Base-by-base conservation (phyloP, 2,113 vertebrate species). In the Leiothrix lutea region DNA sequence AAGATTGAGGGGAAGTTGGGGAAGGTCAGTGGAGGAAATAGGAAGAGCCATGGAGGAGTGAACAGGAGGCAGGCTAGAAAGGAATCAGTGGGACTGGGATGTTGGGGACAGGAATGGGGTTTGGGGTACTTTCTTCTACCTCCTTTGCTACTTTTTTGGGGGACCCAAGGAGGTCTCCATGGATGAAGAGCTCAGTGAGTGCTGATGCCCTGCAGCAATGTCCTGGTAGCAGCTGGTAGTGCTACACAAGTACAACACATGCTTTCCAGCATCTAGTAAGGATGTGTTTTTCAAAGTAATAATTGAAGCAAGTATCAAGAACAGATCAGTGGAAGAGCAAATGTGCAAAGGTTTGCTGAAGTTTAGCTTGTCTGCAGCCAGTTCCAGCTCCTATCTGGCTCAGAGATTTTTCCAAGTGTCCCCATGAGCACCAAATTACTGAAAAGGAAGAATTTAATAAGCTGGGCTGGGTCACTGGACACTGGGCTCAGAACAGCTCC, bases 381-480 rank as follows among this genome's bases (percentile, higher is more conserved):
- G 24, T 51, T 74, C 50, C 53, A 1, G 0, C 35, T 82, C 56
- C 66, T 29, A 6, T 4, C 33, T 75, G 84, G 6, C 51, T 71
- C n/a, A 54, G 48, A 67, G 57, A 20, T 29, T 94, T 88, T 91
- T 75, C 71, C 38, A 23, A n/a, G 51, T 45, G n/a, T 21, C 24
- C 44, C 10, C 0, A 0, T 22, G 70, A 92, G 42, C 57, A 71
- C 28, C 0, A 1, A 58, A 69, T 33, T 54, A 29, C 77, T 8
- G 18, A 81, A 58, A 58, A 77, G 40, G 24, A 86, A 65, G 40
- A 72, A 36, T 66, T 89, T 57, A 57, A 66, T 21, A 25, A 64
- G 23, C 8, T 69, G 53, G 8, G n/a, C 24, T 80, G 65, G 11
- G 15, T 61, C 45, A 40, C 3, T 67, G 20, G 50, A 40, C 17